Evolutionary conservation across 2,113 vertebrate genomes (phyloP), one percentile per base, ranked within the genome.

Genomic region (Microtus ochrogaster): DNA sequence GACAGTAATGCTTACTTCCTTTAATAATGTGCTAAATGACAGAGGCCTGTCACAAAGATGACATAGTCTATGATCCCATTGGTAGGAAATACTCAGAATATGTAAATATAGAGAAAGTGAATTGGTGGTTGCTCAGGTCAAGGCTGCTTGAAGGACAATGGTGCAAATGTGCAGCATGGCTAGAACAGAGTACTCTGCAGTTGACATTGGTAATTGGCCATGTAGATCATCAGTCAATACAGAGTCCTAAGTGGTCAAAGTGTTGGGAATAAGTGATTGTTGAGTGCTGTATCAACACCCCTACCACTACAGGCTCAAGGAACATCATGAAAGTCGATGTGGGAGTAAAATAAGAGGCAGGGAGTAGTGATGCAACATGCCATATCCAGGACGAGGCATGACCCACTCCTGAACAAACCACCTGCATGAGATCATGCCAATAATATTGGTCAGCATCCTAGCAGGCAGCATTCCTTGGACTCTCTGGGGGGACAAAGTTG

Each of bases 391-490:
- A n/a, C 1, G 24, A n/a, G 19, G 33, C 78, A 58, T 14, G 36
- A 21, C 21, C 21, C 0, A n/a, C 52, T 58, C 36, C 2, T 58
- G 10, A 36, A 79, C 30, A 11, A 30, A 52, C 16, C 2, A 4
- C 8, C 28, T 79, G 17, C 30, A 52, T 22, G 17, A 79, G 17
- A 55, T 36, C 1, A 79, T 10, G 2, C 16, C 17, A 36, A 12
- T 79, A 36, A 79, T 36, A 55, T 3, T n/a, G 33, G 10, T 26
- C 17, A 24, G 11, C 19, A 81, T 81, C 33, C 33, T 58, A 24
- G 10, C 21, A 81, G 10, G 33, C 21, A 39, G 5, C 30, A 22
- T 49, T 3, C 1, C 36, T 19, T 55, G 30, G 0, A 13, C 0
- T 24, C 78, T 24, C 5, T 3, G 5, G 58, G 24, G 11, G 36